Evolutionary conservation across 2,888 invertebrate genomes (phyloP).

Genomic region (Endotricha flammealis): DNA sequence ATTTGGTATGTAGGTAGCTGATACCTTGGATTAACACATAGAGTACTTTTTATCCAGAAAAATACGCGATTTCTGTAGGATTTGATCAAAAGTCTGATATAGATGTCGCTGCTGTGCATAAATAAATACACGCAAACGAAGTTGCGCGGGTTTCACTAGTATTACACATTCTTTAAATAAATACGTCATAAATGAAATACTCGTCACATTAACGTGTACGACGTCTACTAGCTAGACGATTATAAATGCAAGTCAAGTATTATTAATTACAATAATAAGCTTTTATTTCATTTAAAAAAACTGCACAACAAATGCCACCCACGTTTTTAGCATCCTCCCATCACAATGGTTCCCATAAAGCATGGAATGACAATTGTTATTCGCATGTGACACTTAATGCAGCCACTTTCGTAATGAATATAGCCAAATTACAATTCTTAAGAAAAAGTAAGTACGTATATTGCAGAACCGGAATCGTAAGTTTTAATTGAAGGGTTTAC

Average conservation of each 20-base stretch:
- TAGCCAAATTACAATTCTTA: constrained; percentile 48
- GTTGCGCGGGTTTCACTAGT: no score
- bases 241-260: constrained; percentile 4
- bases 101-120: no score
- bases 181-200: no score
- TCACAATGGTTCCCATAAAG: constrained; percentile 26
- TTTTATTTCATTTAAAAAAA: constrained; percentile 19
- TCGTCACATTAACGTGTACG: no score
- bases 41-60: no score
- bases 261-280: constrained; percentile 4
- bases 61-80: no score
- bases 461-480: constrained; percentile 51
- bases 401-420: constrained; percentile 48
- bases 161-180: no score
- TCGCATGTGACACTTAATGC: constrained; percentile 36
- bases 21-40: no score
- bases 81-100: no score
- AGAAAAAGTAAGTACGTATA: constrained; percentile 33
- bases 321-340: constrained; percentile 19
- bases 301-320: constrained; percentile 7
- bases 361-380: constrained; percentile 37
- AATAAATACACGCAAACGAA: no score
- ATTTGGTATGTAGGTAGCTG: no score
- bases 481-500: constrained; percentile 65
- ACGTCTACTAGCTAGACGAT: no score